A percentile compares a stretch with the other conserved stretches of the same genome.
These are phyloP conservation scores for Lophura nycthemera DNA, from an alignment of 2,113 vertebrate genomes.

Conservation along the genomic window DNA sequence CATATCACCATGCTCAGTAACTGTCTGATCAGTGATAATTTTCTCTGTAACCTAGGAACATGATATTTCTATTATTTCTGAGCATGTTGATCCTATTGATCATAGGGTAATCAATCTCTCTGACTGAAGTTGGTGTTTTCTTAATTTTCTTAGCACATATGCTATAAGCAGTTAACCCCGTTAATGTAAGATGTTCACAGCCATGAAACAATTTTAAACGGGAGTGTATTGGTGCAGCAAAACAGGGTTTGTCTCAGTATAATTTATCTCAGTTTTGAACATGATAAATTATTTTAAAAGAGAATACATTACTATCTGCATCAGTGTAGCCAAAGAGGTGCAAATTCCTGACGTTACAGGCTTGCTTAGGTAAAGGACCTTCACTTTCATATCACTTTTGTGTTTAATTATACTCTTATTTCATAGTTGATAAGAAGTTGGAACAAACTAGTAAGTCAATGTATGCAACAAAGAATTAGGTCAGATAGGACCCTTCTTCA, in stretches of 20 bases:
- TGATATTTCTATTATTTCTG: not conserved
- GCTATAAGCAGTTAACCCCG: not conserved
- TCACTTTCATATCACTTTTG: not conserved
- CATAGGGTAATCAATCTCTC: not conserved
- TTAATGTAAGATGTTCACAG: not conserved
- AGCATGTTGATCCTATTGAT: not conserved
- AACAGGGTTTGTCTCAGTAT: not conserved
- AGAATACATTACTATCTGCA: not conserved
- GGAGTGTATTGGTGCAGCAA: not conserved
- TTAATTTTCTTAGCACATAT: not conserved
- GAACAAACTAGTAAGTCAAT: not conserved
- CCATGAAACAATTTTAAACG: not conserved
- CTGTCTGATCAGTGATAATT: not conserved
- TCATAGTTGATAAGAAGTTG: not conserved
- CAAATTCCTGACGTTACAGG: not conserved
- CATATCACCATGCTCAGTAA: not conserved
- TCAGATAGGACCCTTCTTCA: not conserved
- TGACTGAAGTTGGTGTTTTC: not conserved
- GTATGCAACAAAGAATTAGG: not conserved
- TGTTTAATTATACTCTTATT: not conserved
- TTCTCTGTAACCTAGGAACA: not conserved
- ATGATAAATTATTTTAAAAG: not conserved
- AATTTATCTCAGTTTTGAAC: not conserved
- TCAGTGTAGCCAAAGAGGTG: not conserved
- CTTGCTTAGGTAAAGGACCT: not conserved